Conservation (phyloP, 2,888 invertebrate genomes). For the Unio pictorum region DNA sequence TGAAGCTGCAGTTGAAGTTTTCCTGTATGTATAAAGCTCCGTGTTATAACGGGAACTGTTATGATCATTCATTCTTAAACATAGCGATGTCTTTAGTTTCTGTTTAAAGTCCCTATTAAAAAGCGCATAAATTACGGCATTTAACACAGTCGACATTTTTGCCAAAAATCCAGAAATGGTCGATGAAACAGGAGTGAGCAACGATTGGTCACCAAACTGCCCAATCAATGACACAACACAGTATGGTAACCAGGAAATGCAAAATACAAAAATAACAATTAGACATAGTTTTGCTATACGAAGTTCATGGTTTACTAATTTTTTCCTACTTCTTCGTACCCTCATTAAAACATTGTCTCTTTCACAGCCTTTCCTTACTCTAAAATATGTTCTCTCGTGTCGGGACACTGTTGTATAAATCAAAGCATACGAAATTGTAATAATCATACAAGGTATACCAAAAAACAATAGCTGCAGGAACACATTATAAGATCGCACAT, state of each 20-base stretch:
- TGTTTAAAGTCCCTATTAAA: slow-evolving; percentile 14
- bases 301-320: too few relatives aligned
- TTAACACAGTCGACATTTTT: slow-evolving; percentile 17
- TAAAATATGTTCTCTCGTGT: slow-evolving; percentile 17
- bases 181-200: slow-evolving; percentile 11
- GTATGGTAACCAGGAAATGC: slow-evolving; percentile 21
- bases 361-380: neutral
- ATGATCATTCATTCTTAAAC: too few relatives aligned
- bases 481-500: slow-evolving; percentile 14
- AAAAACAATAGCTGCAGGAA: slow-evolving; percentile 16
- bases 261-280: slow-evolving; percentile 2
- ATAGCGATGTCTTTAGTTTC: neutral
- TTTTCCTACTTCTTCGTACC: slow-evolving; percentile 9
- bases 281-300: too few relatives aligned
- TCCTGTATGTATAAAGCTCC: too few relatives aligned
- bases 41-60: too few relatives aligned
- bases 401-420: slow-evolving; percentile 14
- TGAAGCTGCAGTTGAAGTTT: too few relatives aligned
- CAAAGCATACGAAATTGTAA: slow-evolving; percentile 9
- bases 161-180: slow-evolving; percentile 18
- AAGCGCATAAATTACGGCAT: slow-evolving; percentile 18
- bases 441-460: slow-evolving; percentile 8
- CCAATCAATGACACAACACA: slow-evolving; percentile 13
- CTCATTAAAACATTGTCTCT: slow-evolving; percentile 15
- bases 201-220: slow-evolving; percentile 14